Base-by-base conservation (phyloP, 2,797 vertebrate genomes). In the Ciconia nigra region DNA sequence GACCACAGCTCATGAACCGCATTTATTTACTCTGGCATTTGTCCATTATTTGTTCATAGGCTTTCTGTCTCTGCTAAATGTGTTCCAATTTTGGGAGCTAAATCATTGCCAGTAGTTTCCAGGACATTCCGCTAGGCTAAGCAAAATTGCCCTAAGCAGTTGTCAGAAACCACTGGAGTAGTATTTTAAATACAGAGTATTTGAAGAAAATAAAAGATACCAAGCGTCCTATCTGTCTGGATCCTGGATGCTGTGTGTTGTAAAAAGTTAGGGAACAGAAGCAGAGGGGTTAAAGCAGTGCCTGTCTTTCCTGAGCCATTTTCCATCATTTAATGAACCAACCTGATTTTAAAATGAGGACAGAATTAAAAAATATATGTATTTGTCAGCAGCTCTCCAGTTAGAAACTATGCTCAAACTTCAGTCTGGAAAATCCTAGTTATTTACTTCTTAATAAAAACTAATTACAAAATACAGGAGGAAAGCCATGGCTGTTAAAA, bases 101-200 rank as follows among this genome's bases (percentile, higher is more conserved):
- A 99, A 99, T 99, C 98, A 98, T 98, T 99, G 99, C 99, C 99
- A 99, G 99, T 98, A 98, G 98, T 99, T 99, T 99, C 99, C 99
- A 99, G 99, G 98, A 99, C 98, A 98, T 99, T 99, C 98, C 98
- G 99, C 99, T 99, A 98, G 99, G 98, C 98, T 98, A 99, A 99
- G 99, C 99, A 98, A 99, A 98, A 98, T 98, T 97, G 97, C 98
- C 98, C 98, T 98, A 98, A 99, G 99, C 98, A 96, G 98, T 98
- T 98, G 98, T 98, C 98, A 98, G 98, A 98, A 99, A 98, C 98
- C 98, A 98, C 98, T 98, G 97, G 97, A 98, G 98, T 98, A 97
- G 97, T 97, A 95, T 95, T 97, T 97, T 97, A 98, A 98, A 98
- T 95, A 93, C 87, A 96, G 96, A 89, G 90, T 39, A 93, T 96